phyloP scores from a whole-genome alignment of 2,797 vertebrate species.

The Aldrovandia affinis region DNA sequence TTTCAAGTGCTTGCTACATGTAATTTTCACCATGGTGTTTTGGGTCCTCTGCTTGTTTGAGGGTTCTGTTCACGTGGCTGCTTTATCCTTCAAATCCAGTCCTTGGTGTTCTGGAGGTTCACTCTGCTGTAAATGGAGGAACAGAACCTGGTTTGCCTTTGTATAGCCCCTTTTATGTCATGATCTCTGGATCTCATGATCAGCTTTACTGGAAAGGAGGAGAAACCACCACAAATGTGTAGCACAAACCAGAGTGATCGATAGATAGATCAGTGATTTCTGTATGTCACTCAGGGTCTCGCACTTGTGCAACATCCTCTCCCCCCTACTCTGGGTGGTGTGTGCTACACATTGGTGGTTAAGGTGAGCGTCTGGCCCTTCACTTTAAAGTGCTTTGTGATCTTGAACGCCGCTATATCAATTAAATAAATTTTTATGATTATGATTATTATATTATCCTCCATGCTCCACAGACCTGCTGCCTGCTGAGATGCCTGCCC shows the following conservation, averaged over 20 bases:
- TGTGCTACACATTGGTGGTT: neutral
- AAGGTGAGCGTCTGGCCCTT: neutral
- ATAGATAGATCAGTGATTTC: neutral
- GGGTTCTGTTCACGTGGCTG: neutral
- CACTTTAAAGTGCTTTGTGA: neutral
- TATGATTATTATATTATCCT: conserved; percentile 31
- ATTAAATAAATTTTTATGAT: neutral
- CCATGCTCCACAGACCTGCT: conserved; percentile 49
- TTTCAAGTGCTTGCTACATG: neutral
- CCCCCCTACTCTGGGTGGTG: neutral
- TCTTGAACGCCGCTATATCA: neutral
- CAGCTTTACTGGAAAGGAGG: too few relatives aligned
- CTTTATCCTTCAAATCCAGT: neutral
- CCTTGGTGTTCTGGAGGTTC: too few relatives aligned
- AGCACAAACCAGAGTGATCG: too few relatives aligned
- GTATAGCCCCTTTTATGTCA: too few relatives aligned
- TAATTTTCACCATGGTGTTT: neutral
- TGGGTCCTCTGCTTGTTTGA: neutral
- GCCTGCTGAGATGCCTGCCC: conserved; percentile 48
- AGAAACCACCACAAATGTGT: too few relatives aligned
- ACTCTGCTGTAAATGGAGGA: too few relatives aligned
- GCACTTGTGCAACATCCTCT: neutral
- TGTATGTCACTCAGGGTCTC: neutral
- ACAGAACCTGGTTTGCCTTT: too few relatives aligned
- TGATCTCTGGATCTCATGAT: too few relatives aligned